Evolutionary conservation across 2,113 vertebrate genomes (phyloP), one percentile per base, ranked within the genome.

Genomic region (Dromaius novaehollandiae): DNA sequence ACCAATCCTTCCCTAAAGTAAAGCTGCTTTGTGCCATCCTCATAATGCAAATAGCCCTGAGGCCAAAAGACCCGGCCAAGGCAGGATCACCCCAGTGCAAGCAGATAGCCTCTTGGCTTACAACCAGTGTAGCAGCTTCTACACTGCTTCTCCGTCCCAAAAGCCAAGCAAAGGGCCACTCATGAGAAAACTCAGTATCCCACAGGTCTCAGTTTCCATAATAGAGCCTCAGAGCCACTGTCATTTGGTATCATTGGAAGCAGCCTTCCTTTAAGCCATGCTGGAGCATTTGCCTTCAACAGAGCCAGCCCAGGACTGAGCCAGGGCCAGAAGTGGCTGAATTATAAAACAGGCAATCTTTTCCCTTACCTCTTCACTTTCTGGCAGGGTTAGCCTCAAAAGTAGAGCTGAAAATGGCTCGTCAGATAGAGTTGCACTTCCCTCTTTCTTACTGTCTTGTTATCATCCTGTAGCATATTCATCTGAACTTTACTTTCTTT

Each of bases 21-120:
- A 89, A 56, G 79, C 79, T 95, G 96, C 91, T 95, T 83, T 97
- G 95, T 95, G 94, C 95, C 97, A 95, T 96, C 96, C 46, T 78
- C 55, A 74, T 89, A 68, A 79, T 20, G 20, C 84, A 90, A 97
- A 93, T 76, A 93, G 64, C 94, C 92, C 76, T 1, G 18, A 76
- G 91, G 94, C 82, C 76, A 46, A 68, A 80, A 88, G 94, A 82
- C 87, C 91, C 89, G 94, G 93, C 94, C 94, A 94, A 96, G 91
- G 50, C 75, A 97, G 81, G 87, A 95, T 95, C 94, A 63, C 82
- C 84, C 63, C 91, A 34, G 69, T 8, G 22, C 65, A 18, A 93
- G 42, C 42, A 93, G 92, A 79, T 88, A 24, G 25, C 90, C 73
- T 95, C 34, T 83, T 95, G 91, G 89, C 89, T 95, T 56, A 38